These are phyloP conservation scores for Acanthosepion lycidas DNA, from an alignment of 2,888 invertebrate species.

Conservation along the genomic window DNA sequence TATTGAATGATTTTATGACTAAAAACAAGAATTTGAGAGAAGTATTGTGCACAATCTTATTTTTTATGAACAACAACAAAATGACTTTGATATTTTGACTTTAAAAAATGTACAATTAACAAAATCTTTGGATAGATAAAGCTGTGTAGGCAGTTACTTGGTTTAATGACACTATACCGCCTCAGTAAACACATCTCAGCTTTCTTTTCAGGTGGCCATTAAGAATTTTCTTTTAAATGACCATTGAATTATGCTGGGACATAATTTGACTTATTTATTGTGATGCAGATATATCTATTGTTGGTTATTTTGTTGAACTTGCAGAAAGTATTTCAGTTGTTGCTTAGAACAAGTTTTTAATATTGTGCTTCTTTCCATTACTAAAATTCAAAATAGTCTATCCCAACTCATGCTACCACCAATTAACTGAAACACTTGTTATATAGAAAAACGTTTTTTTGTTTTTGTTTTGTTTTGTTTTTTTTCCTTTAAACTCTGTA, in stretches of 20 bases:
- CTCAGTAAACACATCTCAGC: neutral
- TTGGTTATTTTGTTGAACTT: neutral
- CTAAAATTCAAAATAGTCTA: too few species aligned
- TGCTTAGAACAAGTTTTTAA: neutral
- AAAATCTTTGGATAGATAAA: neutral
- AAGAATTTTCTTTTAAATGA: neutral
- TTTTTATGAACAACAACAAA: neutral
- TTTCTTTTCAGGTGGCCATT: neutral
- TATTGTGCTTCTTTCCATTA: too few species aligned
- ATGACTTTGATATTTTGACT: neutral
- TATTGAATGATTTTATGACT: neutral
- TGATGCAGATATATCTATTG: neutral
- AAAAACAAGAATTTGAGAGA: slow-evolving; percentile 20
- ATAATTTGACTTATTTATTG: neutral
- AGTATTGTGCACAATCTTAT: slow-evolving; percentile 20
- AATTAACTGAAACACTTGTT: neutral
- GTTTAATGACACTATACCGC: neutral
- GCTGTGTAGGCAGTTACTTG: neutral
- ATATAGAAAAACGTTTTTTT: neutral
- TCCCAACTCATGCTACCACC: too few species aligned
- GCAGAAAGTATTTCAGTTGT: neutral
- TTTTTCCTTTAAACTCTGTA: neutral
- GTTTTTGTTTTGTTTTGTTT: too few species aligned
- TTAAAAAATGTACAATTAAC: neutral
- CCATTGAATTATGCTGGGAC: neutral